Evolutionary conservation across 2,888 invertebrate species (phyloP).

Genomic region (Balanococcus diminutus): DNA sequence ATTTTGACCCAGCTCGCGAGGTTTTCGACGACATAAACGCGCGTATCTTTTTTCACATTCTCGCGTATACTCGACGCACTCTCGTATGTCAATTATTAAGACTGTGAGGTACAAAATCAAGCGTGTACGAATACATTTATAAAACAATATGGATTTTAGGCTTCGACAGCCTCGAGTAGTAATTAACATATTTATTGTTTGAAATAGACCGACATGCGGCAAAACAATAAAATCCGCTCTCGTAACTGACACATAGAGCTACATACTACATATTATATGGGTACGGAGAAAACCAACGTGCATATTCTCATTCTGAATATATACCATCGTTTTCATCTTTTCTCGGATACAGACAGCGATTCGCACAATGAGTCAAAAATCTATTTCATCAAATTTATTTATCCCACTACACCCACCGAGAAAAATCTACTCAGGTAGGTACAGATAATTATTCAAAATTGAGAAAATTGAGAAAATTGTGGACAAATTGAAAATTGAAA

Average conservation of each 20-base stretch:
- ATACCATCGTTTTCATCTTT: too few relatives aligned
- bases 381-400: too few relatives aligned
- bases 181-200: slow-evolving; percentile 53
- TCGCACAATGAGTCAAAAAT: too few relatives aligned
- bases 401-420: too few relatives aligned
- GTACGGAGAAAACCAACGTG: background rate
- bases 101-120: background rate
- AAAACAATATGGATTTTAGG: slow-evolving; percentile 36
- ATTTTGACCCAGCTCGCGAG: background rate
- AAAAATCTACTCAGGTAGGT: too few relatives aligned
- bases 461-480: too few relatives aligned
- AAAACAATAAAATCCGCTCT: slow-evolving; percentile 21
- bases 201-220: slow-evolving; percentile 46
- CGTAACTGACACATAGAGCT: slow-evolving; percentile 4
- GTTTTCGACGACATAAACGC: background rate
- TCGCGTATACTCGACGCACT: background rate
- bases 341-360: too few relatives aligned
- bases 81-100: slow-evolving; percentile 6
- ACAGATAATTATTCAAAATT: too few relatives aligned
- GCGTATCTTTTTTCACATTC: background rate
- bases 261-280: background rate
- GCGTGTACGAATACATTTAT: slow-evolving; percentile 12
- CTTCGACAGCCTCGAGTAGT: slow-evolving; percentile 10
- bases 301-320: background rate
- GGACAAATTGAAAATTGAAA: too few relatives aligned